Evolutionary conservation across 1,140 invertebrate genomes (phyloP), one percentile per base, ranked within the genome.

Genomic region (Dermatophagoides farinae): DNA sequence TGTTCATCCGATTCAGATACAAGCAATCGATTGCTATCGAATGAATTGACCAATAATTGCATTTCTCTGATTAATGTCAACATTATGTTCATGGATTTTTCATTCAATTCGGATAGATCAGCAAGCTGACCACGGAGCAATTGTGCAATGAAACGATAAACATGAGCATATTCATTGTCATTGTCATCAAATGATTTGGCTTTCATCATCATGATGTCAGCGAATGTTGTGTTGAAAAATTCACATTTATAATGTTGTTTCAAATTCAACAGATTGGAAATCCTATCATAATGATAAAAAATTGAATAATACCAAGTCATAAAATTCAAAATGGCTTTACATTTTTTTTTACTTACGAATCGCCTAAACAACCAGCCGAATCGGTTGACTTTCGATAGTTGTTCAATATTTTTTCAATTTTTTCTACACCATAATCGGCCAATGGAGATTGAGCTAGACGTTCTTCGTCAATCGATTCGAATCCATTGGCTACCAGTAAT

Each of bases 241-340:
- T 55, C 53, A 55, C n/a, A 25, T 40, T 55, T 55, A 23, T 55
- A 55, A 18, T 41, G 41, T 14, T 55, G 53, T 38, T 55, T 55
- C 23, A 41, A 6, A 55, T 18, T 55, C 9, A 55, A 22, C 12
- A 55, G 14, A 11, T 55, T 44, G 5, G 10, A 12, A 18, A 55
- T 20, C 53, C 53, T 55, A 38, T 12, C 14, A 10, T 43, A 43
- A 43, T 16, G 41, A 43, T 12, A 52, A 52, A 52, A 52, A 55
- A 55, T 55, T 5, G 8, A 31, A 31, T 31, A 31, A 31, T n/a
- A n/a, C n/a, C n/a, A 31, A 31, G 8, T 8, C 31, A 31, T 31
- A 8, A 31, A 31, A 31, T 31, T 31, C 8, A 31, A n/a, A n/a
- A n/a, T n/a, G n/a, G n/a, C 43, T 44, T 44, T 12, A 44, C 12